Evolutionary conservation across 2,113 vertebrate genomes (phyloP).

Genomic region (Chaetorhynchus papuensis): DNA sequence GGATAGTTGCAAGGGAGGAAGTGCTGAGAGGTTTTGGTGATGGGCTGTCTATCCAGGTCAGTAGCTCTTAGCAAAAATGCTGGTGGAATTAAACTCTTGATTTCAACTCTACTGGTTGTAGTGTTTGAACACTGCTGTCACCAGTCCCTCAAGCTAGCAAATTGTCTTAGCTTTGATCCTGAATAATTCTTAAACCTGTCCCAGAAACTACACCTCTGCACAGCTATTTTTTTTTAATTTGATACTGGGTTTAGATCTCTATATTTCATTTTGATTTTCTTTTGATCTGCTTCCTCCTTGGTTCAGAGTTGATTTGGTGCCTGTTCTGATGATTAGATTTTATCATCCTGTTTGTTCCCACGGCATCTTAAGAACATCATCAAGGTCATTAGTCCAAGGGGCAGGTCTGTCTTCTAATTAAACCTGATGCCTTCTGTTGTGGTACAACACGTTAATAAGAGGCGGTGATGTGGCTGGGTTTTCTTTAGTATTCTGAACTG

Average conservation of each 20-base stretch:
- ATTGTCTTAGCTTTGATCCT: background rate
- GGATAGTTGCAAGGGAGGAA: background rate
- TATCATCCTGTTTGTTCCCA: conserved; percentile 27
- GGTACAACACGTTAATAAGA: background rate
- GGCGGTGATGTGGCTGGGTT: background rate
- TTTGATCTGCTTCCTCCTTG: background rate
- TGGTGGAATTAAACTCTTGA: background rate
- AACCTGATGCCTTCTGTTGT: background rate
- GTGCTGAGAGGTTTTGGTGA: background rate
- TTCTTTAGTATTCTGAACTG: background rate
- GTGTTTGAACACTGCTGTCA: background rate
- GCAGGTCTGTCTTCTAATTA: conserved; percentile 19
- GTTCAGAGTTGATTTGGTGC: background rate
- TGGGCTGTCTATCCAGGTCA: background rate
- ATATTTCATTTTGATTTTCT: background rate
- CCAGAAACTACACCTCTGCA: background rate
- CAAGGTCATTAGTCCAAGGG: conserved; percentile 10
- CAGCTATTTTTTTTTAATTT: background rate
- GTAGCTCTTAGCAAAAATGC: background rate
- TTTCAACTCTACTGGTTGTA: background rate
- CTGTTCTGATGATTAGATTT: background rate
- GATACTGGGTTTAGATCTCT: background rate
- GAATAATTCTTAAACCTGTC: background rate
- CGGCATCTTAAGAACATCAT: background rate
- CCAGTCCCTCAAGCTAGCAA: background rate